These are phyloP conservation scores for Drosophila simulans DNA, from an alignment of 1,140 invertebrate species.

Conservation along the genomic window DNA sequence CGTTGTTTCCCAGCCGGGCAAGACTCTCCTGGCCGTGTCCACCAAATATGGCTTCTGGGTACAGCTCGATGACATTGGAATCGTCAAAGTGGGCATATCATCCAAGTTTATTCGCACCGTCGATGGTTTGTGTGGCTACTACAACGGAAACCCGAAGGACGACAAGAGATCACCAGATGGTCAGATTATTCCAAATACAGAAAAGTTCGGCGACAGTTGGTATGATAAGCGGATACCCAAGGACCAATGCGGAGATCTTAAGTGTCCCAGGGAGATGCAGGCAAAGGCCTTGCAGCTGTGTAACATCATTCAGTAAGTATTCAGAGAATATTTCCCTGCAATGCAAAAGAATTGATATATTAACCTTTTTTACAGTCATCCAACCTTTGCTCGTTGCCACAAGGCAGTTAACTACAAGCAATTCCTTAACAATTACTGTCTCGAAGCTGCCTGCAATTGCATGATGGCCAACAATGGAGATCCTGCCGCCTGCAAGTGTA, in stretches of 20 bases:
- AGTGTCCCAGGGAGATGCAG: constrained; percentile 87
- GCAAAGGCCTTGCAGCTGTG: constrained; percentile 88
- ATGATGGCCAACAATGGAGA: constrained; percentile 84
- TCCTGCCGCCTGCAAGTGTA: constrained; percentile 88
- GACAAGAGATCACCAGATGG: constrained; percentile 90
- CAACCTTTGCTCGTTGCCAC: constrained; percentile 87
- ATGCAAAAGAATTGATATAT: background rate
- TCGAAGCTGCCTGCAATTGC: constrained; percentile 90
- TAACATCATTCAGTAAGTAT: constrained; percentile 85
- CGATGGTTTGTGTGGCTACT: constrained; percentile 92
- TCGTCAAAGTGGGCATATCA: constrained; percentile 90
- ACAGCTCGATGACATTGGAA: constrained; percentile 88
- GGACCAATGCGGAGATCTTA: constrained; percentile 86
- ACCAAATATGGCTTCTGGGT: constrained; percentile 90
- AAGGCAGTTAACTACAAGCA: constrained; percentile 87
- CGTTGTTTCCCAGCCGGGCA: constrained; percentile 88
- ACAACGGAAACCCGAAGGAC: constrained; percentile 88
- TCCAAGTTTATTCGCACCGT: constrained; percentile 87
- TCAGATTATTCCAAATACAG: constrained; percentile 86
- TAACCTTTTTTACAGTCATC: constrained; percentile 70
- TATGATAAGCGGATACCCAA: constrained; percentile 85
- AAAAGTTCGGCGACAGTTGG: constrained; percentile 92
- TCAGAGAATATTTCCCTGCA: background rate
- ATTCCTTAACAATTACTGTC: constrained; percentile 88
- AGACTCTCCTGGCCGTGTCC: constrained; percentile 88